Evolutionary conservation across 2,113 vertebrate species (phyloP), one percentile per base, ranked within the genome.

Genomic region (Cottus gobio): DNA sequence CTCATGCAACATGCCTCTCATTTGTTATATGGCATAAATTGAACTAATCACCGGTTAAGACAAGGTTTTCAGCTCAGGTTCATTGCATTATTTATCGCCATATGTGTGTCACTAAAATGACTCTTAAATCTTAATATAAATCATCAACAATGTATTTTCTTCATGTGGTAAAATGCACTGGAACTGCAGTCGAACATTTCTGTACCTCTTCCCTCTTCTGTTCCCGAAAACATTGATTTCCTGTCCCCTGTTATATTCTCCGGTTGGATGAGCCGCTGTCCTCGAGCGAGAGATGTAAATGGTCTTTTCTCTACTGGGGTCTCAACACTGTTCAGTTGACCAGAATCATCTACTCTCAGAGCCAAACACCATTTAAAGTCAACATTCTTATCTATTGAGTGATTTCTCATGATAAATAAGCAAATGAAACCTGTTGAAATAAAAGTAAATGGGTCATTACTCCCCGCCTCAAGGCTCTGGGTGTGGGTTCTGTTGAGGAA

Each of bases 211-310:
- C 74, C 62, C 18, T 36, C 66, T 75, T 71, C 37, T 71, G 20
- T 39, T 79, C 52, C 67, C 71, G 39, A 70, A 63, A 61, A 54
- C 69, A 92, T 92, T 75, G 93, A 91, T 91, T 80, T 89, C 28
- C 77, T 82, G 82, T 86, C 88, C 10, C 15, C 13, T 67, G 28
- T 71, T 48, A 73, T 90, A 56, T 77, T 77, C 22, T 82, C 54
- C 24, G 28, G 58, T 77, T 68, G 74, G 44, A 77, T 73, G 77
- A 82, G 50, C 50, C 3, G 73, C 79, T 71, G 76, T 76, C 69
- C 65, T 44, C 66, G 73, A 62, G 31, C 18, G 3, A 54, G 31
- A 75, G 24, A 64, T 58, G 67, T 60, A 44, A 39, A 64, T 37
- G 76, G 73, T 80, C 34, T 67, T 69, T 48, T 52, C 79, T 34